Evolutionary conservation across 2,797 vertebrate genomes (phyloP), one percentile per base, ranked within the genome.

Genomic region (Dallia pectoralis): DNA sequence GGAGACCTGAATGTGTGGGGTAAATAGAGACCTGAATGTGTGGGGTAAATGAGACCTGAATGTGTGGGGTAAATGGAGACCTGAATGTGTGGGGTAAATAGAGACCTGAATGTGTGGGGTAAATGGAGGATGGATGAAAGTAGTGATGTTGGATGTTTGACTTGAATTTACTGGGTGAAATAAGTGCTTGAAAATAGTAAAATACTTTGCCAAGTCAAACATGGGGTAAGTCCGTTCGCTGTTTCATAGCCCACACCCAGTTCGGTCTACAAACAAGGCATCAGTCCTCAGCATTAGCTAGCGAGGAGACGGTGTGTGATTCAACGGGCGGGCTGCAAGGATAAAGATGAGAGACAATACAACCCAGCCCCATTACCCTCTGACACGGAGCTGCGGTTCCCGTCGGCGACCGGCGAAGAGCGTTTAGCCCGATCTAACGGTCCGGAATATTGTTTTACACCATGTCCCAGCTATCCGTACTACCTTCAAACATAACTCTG

Each of bases 391-490:
- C 85, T 84, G 85, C 84, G 74, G 86, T 91, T 91, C 89, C 90
- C 73, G 83, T 85, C 85, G 53, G n/a, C n/a, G 22, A 56, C n/a
- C 22, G 22, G 8, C 3, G 77, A 87, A 83, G 64, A 63, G 86
- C 77, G 86, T 88, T 89, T 87, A 89, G 83, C 88, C 81, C 83
- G 85, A 86, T 87, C 92, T 91, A 91, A 91, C 92, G 89, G 89
- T 77, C 90, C 88, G 84, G 92, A 91, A 92, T 92, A 93, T 93
- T 79, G 87, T 90, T 92, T 93, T 92, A 89, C 84, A 79, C 89
- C 79, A 84, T 87, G 86, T 90, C 87, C 83, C 84, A 84, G 89
- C 88, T 89, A 89, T 89, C 92, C 93, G 90, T 90, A 82, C 86
- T 82, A 72, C 86, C 89, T 88, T 88, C 89, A 90, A 92, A 92